Conservation (phyloP, 2,113 vertebrate genomes). For the Abramis brama region DNA sequence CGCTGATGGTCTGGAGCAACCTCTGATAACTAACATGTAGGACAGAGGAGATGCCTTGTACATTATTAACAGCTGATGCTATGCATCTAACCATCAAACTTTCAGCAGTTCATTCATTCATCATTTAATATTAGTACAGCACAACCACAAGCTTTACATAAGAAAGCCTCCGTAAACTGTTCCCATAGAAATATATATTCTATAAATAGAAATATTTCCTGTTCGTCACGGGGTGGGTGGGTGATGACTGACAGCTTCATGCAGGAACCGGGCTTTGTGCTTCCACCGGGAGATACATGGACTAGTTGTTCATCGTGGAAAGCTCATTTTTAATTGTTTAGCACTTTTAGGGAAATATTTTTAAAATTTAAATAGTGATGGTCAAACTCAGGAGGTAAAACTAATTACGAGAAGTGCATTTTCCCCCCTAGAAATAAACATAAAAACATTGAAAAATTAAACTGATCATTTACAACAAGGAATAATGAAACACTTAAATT, state of each 20-base stretch:
- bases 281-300: not conserved
- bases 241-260: not conserved
- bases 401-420: no score
- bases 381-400: not conserved
- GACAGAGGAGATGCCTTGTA: slow-evolving; percentile 65
- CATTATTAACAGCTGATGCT: slow-evolving; percentile 64
- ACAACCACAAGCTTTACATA: slow-evolving; percentile 46
- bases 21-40: slow-evolving; percentile 94
- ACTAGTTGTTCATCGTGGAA: not conserved
- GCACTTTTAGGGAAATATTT: not conserved
- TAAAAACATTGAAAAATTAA: no score
- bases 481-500: no score
- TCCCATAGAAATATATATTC: not conserved
- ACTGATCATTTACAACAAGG: no score
- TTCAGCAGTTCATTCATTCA: slow-evolving; percentile 50
- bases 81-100: slow-evolving; percentile 59
- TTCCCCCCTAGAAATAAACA: no score
- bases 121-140: slow-evolving; percentile 53
- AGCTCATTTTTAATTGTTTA: not conserved
- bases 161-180: not conserved
- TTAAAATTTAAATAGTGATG: not conserved
- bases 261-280: not conserved
- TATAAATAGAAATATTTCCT: slow-evolving; percentile 4
- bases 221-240: not conserved
- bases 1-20: slow-evolving; percentile 96